phyloP scores from a whole-genome alignment of 2,797 vertebrate species.

The Hafferia zeledoni region DNA sequence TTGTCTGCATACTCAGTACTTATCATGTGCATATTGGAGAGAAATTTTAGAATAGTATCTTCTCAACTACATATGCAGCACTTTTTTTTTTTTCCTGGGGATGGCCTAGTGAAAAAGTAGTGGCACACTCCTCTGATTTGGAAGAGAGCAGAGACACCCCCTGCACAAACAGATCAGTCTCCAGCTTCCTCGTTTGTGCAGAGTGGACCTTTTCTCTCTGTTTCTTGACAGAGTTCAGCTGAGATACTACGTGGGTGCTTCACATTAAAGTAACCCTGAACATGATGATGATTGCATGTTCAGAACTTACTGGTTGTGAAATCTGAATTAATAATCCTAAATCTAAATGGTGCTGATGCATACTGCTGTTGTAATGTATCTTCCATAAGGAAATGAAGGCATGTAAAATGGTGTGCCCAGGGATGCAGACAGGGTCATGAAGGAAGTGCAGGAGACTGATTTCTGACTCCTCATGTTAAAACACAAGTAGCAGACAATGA shows the following conservation, averaged over 20 bases:
- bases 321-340: background rate
- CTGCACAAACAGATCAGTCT: background rate
- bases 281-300: background rate
- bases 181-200: background rate
- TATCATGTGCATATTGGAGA: background rate
- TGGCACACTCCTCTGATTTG: fast-evolving
- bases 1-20: background rate
- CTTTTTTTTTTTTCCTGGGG: background rate
- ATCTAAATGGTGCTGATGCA: background rate
- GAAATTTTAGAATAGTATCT: background rate
- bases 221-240: background rate
- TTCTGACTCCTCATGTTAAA: constrained; percentile 30
- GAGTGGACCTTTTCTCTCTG: background rate
- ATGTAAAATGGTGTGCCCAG: background rate
- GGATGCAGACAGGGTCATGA: constrained; percentile 26
- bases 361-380: background rate
- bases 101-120: background rate
- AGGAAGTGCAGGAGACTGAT: constrained; percentile 44
- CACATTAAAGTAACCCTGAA: background rate
- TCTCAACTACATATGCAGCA: background rate
- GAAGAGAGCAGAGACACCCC: background rate
- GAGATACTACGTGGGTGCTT: background rate
- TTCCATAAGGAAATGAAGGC: constrained; percentile 5
- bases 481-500: constrained; percentile 29
- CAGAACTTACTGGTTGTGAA: background rate